Conservation (phyloP, 2,888 invertebrate genomes). For the Terebella lapidaria region DNA sequence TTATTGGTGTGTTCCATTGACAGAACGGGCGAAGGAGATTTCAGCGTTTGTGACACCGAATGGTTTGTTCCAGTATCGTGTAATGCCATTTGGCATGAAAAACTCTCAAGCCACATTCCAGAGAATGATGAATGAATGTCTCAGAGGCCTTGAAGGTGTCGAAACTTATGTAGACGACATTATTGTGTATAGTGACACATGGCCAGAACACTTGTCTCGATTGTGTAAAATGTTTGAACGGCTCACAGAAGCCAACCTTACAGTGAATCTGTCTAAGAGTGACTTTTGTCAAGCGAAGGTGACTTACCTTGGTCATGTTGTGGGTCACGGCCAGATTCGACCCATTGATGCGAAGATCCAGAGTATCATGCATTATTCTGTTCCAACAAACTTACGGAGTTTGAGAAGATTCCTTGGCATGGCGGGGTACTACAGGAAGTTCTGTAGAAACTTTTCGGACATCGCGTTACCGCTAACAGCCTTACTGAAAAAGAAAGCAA, state of each 20-base stretch:
- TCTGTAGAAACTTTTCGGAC: background rate
- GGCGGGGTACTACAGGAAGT: background rate
- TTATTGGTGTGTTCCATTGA: conserved; percentile 21
- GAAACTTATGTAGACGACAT: background rate
- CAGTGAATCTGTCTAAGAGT: background rate
- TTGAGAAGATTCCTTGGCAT: background rate
- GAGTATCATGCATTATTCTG: background rate
- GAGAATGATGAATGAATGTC: background rate
- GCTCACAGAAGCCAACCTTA: background rate
- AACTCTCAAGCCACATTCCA: background rate
- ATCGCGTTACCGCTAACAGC: background rate
- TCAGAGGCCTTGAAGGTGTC: background rate
- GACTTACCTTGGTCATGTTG: background rate
- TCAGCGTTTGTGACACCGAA: background rate
- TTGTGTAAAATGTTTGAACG: background rate
- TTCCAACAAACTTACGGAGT: background rate
- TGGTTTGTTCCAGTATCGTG: background rate
- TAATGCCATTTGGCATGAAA: background rate
- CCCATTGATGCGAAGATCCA: conserved; percentile 6
- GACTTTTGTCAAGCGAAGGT: background rate
- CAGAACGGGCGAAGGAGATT: background rate
- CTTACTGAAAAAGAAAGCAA: too few relatives aligned
- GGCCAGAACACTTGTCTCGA: background rate
- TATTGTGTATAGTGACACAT: background rate
- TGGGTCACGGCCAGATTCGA: conserved; percentile 6